Evolutionary conservation across 2,113 vertebrate genomes (phyloP).

Genomic region (Cisticola juncidis): DNA sequence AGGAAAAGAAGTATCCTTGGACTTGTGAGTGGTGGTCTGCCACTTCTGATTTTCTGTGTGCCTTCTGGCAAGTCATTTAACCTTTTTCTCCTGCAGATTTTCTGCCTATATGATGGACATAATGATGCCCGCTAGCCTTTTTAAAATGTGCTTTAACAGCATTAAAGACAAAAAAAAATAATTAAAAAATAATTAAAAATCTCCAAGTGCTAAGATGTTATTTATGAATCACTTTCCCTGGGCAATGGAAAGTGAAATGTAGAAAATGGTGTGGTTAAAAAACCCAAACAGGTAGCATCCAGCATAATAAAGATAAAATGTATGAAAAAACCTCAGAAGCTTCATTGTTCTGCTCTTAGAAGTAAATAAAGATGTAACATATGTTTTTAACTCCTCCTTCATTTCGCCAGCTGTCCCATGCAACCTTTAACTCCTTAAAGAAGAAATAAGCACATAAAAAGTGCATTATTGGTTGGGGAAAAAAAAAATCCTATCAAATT

Average conservation of each 20-base stretch:
- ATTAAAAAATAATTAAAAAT: neutral
- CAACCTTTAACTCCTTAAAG: neutral
- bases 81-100: neutral
- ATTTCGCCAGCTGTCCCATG: neutral
- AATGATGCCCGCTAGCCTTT: neutral
- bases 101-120: neutral
- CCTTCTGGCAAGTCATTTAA: neutral
- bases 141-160: neutral
- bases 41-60: neutral
- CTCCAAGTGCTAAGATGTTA: neutral
- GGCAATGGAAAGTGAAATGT: neutral
- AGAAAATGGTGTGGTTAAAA: neutral
- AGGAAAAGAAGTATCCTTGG: neutral
- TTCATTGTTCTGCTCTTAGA: neutral
- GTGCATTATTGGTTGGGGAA: neutral
- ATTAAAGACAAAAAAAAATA: neutral
- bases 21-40: neutral
- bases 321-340: neutral
- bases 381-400: neutral
- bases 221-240: neutral
- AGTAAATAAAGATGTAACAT: neutral
- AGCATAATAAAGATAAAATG: neutral
- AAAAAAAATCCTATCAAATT: neutral
- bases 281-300: neutral
- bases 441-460: neutral